Base-by-base conservation (phyloP, 2,113 vertebrate genomes). In the Dryoscopus gambensis region DNA sequence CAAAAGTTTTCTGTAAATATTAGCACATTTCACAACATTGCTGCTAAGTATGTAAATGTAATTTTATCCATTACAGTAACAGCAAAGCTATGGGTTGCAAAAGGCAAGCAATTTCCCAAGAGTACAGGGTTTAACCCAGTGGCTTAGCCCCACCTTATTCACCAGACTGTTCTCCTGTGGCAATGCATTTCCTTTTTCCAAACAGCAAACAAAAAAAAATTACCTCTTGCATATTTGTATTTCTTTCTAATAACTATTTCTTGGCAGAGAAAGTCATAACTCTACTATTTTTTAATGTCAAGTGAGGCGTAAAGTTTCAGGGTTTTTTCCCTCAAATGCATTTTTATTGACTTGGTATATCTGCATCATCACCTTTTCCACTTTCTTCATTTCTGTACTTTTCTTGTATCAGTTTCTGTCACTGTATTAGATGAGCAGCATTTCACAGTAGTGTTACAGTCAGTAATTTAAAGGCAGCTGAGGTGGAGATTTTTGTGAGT, bases 401-500 rank as follows among this genome's bases (percentile, higher is more conserved):
- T 65, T 83, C 35, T 81, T 52, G 4, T 40, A 64, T 60, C 31
- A 4, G 5, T 49, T 90, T 77, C 52, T 92, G 69, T 53, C 50
- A 10, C 40, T 55, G 33, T 68, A 19, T 82, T 90, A 84, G 77
- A 75, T 69, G 19, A 93, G 30, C 44, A 87, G n/a, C 42, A 71
- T 84, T 93, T 95, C 82, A 74, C 28, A 57, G 46, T 21, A 40
- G 10, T 68, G 69, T 53, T 94, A 30, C 62, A 87, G 69, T 74
- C 63, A 87, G 76, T 91, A 79, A 95, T 93, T 94, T 77, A 87
- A 93, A 87, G 89, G 83, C 50, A 91, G 76, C 69, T 89, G 92
- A 95, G 50, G 47, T 80, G 57, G 47, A 90, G 64, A 33, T 76
- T 92, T 82, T 78, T 60, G 35, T 65, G 46, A 64, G 42, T 46